Base-by-base conservation (phyloP, 2,797 vertebrate genomes). In the Linurgus olivaceus region DNA sequence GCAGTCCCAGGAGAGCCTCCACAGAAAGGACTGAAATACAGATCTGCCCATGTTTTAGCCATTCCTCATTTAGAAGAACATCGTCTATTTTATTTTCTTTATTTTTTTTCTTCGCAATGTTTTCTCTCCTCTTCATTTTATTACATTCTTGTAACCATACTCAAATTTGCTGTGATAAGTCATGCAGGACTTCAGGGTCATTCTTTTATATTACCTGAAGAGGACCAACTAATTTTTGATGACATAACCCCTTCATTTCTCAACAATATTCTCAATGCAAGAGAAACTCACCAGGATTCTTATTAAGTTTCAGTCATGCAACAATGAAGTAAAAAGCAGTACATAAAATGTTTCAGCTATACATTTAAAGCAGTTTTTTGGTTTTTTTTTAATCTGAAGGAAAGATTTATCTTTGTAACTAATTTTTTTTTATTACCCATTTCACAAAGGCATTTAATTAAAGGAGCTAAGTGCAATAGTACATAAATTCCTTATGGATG, bases 341-440 rank as follows among this genome's bases (percentile, higher is more conserved):
- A 12, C 29, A 42, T 31, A 54, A 82, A 61, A 83, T 33, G 13
- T 47, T 61, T 45, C 61, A 70, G 38, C 37, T 63, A 19, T 71
- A 59, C 62, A 71, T 55, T 66, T 59, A 75, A 82, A 58, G 11
- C 9, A 57, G 5, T 15, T 63, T 40, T 40, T 40, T 40, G 38
- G 37, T 37, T 37, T 16, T 38, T 38, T 51, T 19, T 75, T 18
- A 72, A 13, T 67, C 73, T 63, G 33, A 80, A 70, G 23, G 44
- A 85, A 85, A 70, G 17, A 52, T 45, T 51, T 19, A n/a, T 42
- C 6, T 35, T 62, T 38, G 8, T 28, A 61, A 61, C 10, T 48
- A 0, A 5, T 29, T 58, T 77, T 68, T 65, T 54, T 6, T 1
- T 6, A 73, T 57, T 50, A 52, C 3, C 4, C 2, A 1, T 21